phyloP scores from a whole-genome alignment of 2,888 invertebrate genomes.

The Lampropteryx suffumata region DNA sequence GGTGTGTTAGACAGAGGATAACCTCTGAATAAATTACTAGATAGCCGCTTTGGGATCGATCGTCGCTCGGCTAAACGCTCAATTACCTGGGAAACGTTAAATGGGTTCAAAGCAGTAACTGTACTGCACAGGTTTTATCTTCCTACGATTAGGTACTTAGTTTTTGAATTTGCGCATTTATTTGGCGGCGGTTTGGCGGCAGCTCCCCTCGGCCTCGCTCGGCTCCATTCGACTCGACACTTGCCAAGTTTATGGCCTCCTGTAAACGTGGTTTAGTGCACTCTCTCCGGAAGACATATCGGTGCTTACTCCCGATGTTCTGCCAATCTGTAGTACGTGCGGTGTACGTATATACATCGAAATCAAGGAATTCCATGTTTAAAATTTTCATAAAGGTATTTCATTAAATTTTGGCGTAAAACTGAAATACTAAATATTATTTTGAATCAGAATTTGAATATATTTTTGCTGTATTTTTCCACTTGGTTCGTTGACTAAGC shows the following conservation, averaged over 20 bases:
- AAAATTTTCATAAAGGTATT: too few relatives aligned
- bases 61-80: neutral
- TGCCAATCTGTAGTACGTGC: neutral
- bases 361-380: too few relatives aligned
- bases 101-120: neutral
- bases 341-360: neutral
- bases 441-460: too few relatives aligned
- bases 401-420: too few relatives aligned
- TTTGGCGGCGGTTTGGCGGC: neutral
- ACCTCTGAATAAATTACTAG: slow-evolving; percentile 2
- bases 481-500: too few relatives aligned
- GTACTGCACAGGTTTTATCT: neutral
- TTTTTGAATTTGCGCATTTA: neutral
- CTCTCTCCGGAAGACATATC: neutral
- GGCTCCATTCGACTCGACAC: neutral
- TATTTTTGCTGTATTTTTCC: too few relatives aligned
- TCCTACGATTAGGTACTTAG: neutral
- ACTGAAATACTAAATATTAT: too few relatives aligned
- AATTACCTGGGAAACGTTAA: slow-evolving; percentile 6
- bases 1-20: slow-evolving; percentile 3
- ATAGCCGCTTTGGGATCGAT: slow-evolving; percentile 3
- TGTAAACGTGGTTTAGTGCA: neutral
- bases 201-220: neutral
- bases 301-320: neutral
- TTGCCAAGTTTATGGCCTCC: neutral